phyloP scores from a whole-genome alignment of 2,888 invertebrate genomes.

The Perizoma affinitatum region DNA sequence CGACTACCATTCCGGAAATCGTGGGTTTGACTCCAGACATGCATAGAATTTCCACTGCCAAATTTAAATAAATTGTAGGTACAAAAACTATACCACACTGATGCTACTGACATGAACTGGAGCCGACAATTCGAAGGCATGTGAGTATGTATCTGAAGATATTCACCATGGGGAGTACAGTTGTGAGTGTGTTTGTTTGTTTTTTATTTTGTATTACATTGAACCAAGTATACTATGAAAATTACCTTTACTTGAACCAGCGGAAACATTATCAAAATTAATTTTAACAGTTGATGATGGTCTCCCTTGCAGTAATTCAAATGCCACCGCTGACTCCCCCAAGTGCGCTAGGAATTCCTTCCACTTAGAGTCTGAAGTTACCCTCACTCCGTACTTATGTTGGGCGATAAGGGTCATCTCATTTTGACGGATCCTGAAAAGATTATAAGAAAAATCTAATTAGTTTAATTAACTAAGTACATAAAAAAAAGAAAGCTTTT shows the following conservation, averaged over 20 bases:
- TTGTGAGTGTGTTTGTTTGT: too few species aligned
- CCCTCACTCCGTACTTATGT: constrained; percentile 86
- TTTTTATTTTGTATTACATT: too few species aligned
- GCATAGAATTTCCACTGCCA: too few species aligned
- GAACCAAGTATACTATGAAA: neutral
- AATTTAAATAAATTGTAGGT: too few species aligned
- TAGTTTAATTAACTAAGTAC: neutral
- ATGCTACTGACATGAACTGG: too few species aligned
- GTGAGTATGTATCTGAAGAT: too few species aligned
- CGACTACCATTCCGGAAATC: too few species aligned
- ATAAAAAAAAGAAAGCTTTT: too few species aligned
- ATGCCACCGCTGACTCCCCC: constrained; percentile 86
- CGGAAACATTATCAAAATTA: constrained; percentile 66
- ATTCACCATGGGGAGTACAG: too few species aligned
- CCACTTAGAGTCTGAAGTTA: constrained; percentile 76
- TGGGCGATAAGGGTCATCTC: constrained; percentile 87
- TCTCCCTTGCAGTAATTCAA: constrained; percentile 88
- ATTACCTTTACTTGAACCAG: constrained; percentile 82
- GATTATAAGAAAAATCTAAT: neutral
- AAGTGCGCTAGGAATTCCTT: constrained; percentile 83
- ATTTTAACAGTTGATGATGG: constrained; percentile 85
- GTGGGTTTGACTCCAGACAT: too few species aligned
- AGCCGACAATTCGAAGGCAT: too few species aligned
- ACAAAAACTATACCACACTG: too few species aligned
- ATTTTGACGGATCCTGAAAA: constrained; percentile 81